Evolutionary conservation across 2,888 invertebrate species (phyloP), one percentile per base, ranked within the genome.

Genomic region (Lacanobia oleracea): DNA sequence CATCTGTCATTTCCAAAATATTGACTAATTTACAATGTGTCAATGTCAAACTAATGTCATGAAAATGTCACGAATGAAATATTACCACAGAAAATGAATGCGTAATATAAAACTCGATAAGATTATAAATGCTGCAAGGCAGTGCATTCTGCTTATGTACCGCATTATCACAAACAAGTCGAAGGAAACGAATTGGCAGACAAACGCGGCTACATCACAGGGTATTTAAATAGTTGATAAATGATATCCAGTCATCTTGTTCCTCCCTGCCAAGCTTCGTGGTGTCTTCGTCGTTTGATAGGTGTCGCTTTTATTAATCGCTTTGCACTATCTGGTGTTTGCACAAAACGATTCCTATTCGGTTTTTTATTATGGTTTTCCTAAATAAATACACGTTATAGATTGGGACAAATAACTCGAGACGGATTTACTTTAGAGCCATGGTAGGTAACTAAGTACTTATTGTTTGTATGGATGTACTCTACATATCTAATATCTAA

Each of bases 231-330:
- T 18, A 18, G 54, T 33, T 54, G 16, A 7, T 54, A 27, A 27
- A 16, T 33, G 10, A 0, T 37, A 12, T 2, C 10, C 7, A 33
- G 10, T 27, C 14, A 37, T 23, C 45, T 37, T 65, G 18, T 54
- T 23, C 40, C 21, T 43, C n/a, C 48, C 54, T 51, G 9, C 40
- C 18, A 12, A 37, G 33, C 69, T 59, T 40, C 45, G 43, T 69
- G 45, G 45, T 75, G 23, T 27, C 2, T 48, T 12, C 37, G 18
- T 53, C 2, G 14, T 40, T 12, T 5, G 27, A 62, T 51, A 75
- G 75, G 37, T 75, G 75, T 69, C 75, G 45, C 75, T 75, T 8
- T n/a, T 10, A 59, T 23, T 27, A 21, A 16, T 12, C 4, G 8
- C 4, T 33, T 10, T 18, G 21, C 18, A 48, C 48, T 18, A 43